Percentiles rank a stretch among this genome's conserved stretches.
phyloP scores from a whole-genome alignment of 2,113 vertebrate species.

The Phrynosoma blainvillii region DNA sequence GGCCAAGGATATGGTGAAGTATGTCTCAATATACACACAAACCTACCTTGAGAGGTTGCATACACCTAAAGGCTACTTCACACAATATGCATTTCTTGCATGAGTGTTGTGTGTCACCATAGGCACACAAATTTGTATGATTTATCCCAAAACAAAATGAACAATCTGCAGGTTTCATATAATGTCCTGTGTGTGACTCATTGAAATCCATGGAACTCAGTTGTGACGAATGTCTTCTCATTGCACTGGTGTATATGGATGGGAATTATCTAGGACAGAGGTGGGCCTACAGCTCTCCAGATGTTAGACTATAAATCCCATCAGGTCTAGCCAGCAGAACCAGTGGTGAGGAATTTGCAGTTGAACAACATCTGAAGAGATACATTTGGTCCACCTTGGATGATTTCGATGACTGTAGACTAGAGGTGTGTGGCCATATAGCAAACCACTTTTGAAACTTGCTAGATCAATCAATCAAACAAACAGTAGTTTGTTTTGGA shows the following conservation, averaged over 20 bases:
- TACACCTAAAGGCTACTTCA: neutral
- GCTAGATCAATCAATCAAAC: neutral
- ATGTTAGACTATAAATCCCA: too few species aligned
- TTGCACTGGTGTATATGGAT: neutral
- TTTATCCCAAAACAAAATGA: neutral
- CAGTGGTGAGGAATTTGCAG: neutral
- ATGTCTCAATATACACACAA: neutral
- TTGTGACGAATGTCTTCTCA: neutral
- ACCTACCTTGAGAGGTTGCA: neutral
- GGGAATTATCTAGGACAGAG: too few species aligned
- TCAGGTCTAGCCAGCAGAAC: too few species aligned
- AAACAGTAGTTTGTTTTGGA: neutral
- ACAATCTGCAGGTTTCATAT: neutral
- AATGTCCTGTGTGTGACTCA: neutral
- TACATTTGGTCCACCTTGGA: too few species aligned
- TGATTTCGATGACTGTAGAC: too few species aligned
- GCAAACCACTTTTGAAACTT: neutral
- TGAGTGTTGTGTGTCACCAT: neutral
- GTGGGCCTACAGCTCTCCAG: neutral
- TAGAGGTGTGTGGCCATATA: neutral
- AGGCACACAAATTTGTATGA: neutral
- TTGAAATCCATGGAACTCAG: neutral
- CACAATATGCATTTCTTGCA: neutral
- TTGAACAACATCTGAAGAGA: neutral
- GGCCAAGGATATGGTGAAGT: neutral